A percentile compares a stretch with the other conserved stretches of the same genome.
Conservation (phyloP, 37 sponge, comb jelly and placozoan species). For the Hormiphora californensis region DNA sequence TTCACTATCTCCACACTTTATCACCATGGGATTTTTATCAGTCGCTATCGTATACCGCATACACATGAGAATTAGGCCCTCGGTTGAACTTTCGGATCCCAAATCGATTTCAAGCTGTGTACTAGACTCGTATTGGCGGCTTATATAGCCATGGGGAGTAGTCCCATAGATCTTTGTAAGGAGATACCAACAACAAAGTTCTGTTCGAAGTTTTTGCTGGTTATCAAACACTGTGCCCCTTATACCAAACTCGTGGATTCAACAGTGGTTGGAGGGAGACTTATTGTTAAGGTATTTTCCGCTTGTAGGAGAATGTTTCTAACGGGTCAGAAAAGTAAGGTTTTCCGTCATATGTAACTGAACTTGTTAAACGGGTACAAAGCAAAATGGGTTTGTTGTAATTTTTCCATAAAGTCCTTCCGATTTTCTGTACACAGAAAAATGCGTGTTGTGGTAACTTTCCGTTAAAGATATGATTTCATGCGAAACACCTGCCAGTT, state of each 20-base stretch:
- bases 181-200: neutral
- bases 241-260: neutral
- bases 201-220: neutral
- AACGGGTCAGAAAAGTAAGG: neutral
- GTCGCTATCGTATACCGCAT: neutral
- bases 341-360: neutral
- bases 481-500: neutral
- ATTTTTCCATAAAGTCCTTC: neutral
- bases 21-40: neutral
- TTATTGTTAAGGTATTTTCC: no score
- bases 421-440: neutral
- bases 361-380: neutral
- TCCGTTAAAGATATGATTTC: neutral
- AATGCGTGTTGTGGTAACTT: slow-evolving; percentile 6
- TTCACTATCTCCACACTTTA: neutral
- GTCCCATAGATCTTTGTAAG: neutral
- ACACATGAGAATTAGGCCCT: neutral
- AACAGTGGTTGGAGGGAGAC: neutral
- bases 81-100: neutral
- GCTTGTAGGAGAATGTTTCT: no score
- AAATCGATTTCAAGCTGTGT: slow-evolving; percentile 6
- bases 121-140: neutral
- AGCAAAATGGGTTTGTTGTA: neutral
- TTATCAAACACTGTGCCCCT: neutral
- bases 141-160: neutral